Evolutionary conservation across 2,888 invertebrate genomes (phyloP), one percentile per base, ranked within the genome.

Genomic region (Oxyteleia sp.): DNA sequence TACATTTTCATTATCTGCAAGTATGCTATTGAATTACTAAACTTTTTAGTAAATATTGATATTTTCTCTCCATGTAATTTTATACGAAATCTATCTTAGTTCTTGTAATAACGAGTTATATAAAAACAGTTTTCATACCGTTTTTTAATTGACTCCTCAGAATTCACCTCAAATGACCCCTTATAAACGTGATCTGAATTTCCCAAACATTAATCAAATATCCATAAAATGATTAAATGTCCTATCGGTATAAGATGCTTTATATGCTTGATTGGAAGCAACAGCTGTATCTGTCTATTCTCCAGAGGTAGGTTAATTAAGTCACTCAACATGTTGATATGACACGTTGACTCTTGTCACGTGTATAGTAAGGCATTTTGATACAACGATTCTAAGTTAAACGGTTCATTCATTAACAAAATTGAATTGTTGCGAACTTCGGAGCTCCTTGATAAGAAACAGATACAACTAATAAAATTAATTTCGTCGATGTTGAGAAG

Each of bases 271-370:
- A 69, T 63, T 55, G 38, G 51, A 69, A 75, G 75, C 81, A 82
- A 82, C 71, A 76, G 82, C 26, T 68, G 66, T 71, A 76, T 79
- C 79, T 13, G 41, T 63, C 59, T 66, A 66, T 64, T 76, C 76
- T 75, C 82, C 38, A 59, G 82, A 66, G 82, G 45, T 38, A 20
- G 35, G 43, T 82, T 63, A 75, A 81, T 81, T 81, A 75, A 82
- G 49, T 74, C 75, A 71, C 53, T 61, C 81, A 69, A 53, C 71
- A 61, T 72, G 61, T 61, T 82, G 63, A 76, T 72, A 72, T 72
- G 71, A 75, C 71, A 75, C 63, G 55, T 82, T 75, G 64, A 76
- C 64, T 82, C 69, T 55, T 20, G 66, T 53, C 64, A 82, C 75
- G 49, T 55, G 74, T 47, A 55, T 29, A 15, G 10, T 29, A 18